Evolutionary conservation across 2,888 invertebrate genomes (phyloP).

Genomic region (Glyphotaelius pellucidus): DNA sequence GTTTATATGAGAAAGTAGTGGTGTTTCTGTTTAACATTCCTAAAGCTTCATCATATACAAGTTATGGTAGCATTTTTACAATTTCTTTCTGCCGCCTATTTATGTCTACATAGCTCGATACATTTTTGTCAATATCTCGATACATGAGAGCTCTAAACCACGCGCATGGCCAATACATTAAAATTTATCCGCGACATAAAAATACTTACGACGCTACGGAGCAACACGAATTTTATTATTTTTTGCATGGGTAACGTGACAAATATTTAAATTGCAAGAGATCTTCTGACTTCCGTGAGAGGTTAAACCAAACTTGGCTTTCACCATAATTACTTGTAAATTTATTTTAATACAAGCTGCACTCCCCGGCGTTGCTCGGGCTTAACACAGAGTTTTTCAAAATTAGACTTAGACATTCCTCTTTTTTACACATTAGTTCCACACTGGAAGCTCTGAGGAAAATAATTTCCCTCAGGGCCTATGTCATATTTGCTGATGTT

Average conservation of each 20-base stretch:
- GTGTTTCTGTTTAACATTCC: too few species aligned
- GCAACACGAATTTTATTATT: background rate
- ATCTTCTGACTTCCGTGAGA: background rate
- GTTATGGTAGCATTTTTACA: background rate
- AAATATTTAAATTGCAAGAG: background rate
- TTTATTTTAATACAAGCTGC: background rate
- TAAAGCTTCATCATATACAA: too few species aligned
- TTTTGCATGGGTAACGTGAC: background rate
- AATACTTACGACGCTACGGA: background rate
- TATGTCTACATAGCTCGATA: background rate
- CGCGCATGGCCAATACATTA: background rate
- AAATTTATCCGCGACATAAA: background rate
- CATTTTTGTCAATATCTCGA: background rate
- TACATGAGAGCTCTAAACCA: background rate
- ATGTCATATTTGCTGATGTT: too few species aligned
- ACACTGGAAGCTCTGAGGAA: too few species aligned
- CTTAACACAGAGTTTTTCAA: too few species aligned
- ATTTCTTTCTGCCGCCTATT: background rate
- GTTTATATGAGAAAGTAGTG: too few species aligned
- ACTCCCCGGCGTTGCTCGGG: too few species aligned
- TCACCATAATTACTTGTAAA: background rate
- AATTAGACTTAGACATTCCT: too few species aligned
- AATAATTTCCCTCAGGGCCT: too few species aligned
- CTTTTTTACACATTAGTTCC: too few species aligned
- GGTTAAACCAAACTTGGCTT: background rate